Evolutionary conservation across 2,113 vertebrate species (phyloP).

Genomic region (Anarrhichthys ocellatus): DNA sequence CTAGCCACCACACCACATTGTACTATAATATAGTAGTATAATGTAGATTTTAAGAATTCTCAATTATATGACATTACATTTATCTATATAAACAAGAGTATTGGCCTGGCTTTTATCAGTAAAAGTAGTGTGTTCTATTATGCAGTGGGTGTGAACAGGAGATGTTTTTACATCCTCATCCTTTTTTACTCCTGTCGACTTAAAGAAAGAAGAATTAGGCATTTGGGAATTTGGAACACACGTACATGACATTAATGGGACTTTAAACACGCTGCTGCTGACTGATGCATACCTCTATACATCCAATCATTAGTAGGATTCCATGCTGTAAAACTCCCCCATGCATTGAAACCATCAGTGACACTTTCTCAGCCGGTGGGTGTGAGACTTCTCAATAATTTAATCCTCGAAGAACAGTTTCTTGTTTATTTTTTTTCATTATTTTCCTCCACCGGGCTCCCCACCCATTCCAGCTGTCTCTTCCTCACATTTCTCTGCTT

Average conservation of each 20-base stretch:
- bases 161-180: conserved; percentile 44
- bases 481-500: not conserved
- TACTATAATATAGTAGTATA: not conserved
- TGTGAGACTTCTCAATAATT: not conserved
- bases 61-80: not conserved
- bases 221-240: not conserved
- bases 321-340: not conserved
- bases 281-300: not conserved
- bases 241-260: not conserved
- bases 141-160: conserved; percentile 21
- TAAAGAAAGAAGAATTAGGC: not conserved
- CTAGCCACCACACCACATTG: too few relatives aligned
- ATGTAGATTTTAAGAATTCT: not conserved
- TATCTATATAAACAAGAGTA: not conserved
- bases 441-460: not conserved
- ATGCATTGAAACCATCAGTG: conserved; percentile 19
- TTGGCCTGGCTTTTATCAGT: not conserved
- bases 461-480: conserved; percentile 57
- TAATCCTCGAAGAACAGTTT: not conserved
- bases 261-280: not conserved
- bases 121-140: not conserved
- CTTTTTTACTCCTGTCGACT: conserved; percentile 13
- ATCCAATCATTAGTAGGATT: not conserved
- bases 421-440: not conserved
- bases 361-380: not conserved